These are phyloP conservation scores for Sardina pilchardus DNA, from an alignment of 2,113 vertebrate genomes.

Conservation along the genomic window DNA sequence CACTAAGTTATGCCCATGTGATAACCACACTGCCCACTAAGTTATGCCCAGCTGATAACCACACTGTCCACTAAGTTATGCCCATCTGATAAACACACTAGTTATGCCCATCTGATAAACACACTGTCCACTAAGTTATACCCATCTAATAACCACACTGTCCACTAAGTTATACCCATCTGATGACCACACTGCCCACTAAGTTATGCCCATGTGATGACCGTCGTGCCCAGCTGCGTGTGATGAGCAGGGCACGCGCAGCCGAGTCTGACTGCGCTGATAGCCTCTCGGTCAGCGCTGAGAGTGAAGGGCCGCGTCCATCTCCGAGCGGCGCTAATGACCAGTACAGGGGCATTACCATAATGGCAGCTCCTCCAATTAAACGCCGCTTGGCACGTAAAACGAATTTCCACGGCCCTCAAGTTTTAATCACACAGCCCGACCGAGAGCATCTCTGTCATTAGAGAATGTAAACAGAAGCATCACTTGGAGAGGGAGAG, in stretches of 20 bases:
- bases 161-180: no score
- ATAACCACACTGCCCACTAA: no score
- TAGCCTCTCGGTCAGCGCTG: background rate
- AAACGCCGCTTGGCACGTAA: background rate
- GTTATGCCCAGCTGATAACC: no score
- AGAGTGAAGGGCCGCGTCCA: background rate
- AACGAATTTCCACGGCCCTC: background rate
- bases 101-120: no score
- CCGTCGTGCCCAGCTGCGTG: background rate
- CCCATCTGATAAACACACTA: no score
- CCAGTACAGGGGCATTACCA: background rate
- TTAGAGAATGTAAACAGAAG: background rate
- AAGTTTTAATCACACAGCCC: background rate
- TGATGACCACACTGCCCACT: background rate
- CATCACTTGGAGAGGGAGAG: slow-evolving; percentile 30
- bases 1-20: no score
- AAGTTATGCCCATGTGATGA: background rate
- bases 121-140: background rate
- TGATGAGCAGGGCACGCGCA: background rate
- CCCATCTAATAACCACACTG: background rate
- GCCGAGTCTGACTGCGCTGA: no score
- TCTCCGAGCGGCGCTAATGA: background rate
- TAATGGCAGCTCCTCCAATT: background rate
- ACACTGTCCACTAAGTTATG: no score
- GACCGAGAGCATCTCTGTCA: background rate